phyloP scores from a whole-genome alignment of 2,113 vertebrate species.

The Bagarius yarrelli region DNA sequence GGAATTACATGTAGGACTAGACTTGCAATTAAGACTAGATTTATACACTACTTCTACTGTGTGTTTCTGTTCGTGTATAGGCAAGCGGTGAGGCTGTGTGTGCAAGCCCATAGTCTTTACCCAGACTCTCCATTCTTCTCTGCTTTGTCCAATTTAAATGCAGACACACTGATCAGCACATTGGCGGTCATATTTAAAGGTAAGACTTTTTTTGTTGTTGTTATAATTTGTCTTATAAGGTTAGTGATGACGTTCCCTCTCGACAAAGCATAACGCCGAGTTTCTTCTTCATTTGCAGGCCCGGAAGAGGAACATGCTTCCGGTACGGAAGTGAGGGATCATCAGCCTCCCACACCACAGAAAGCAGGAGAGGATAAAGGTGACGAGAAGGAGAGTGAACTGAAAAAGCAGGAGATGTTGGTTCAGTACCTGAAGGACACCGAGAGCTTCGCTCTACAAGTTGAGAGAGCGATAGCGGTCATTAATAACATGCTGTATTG shows the following conservation, averaged over 20 bases:
- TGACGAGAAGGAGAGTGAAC: conserved; percentile 64
- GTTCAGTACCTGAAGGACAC: conserved; percentile 92
- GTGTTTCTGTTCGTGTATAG: conserved; percentile 60
- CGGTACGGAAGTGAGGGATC: conserved; percentile 49
- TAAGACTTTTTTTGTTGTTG: conserved; percentile 55
- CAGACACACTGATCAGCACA: conserved; percentile 68
- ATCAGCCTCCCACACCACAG: conserved; percentile 54
- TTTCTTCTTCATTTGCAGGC: conserved; percentile 52
- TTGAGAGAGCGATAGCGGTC: conserved; percentile 81
- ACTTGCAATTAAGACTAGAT: too few species aligned
- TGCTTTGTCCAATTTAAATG: conserved; percentile 57
- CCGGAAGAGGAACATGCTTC: conserved; percentile 59
- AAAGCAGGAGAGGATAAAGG: conserved; percentile 50
- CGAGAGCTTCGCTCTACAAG: conserved; percentile 83
- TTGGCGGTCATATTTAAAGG: conserved; percentile 83
- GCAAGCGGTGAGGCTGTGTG: conserved; percentile 77
- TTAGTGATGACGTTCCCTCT: not conserved
- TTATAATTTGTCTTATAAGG: too few species aligned
- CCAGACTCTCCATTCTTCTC: conserved; percentile 75
- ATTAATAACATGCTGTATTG: conserved; percentile 90
- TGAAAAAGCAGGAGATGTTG: conserved; percentile 90
- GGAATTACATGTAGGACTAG: too few species aligned
- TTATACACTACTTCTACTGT: not conserved
- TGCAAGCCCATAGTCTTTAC: conserved; percentile 69
- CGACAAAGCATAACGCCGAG: too few species aligned